These are phyloP conservation scores for Pampusana beccarii DNA, from an alignment of 2,113 vertebrate genomes.

Conservation along the genomic window DNA sequence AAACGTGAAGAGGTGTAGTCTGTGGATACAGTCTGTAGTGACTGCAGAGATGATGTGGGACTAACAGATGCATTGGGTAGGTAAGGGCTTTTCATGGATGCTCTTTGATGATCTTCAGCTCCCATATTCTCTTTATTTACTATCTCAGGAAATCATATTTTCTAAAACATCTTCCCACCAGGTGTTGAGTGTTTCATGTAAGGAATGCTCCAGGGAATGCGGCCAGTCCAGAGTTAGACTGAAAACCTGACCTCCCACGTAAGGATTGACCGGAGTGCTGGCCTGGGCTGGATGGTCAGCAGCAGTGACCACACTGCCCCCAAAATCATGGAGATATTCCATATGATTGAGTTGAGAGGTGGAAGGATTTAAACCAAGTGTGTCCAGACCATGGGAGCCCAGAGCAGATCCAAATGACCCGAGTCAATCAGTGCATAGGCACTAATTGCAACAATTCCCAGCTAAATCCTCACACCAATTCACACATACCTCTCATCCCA, in stretches of 20 bases:
- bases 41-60: background rate
- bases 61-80: background rate
- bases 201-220: background rate
- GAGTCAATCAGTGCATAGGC: too few relatives aligned
- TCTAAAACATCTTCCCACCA: background rate
- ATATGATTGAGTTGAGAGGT: background rate
- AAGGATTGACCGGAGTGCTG: background rate
- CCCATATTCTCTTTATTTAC: background rate
- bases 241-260: background rate
- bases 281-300: background rate
- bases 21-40: background rate
- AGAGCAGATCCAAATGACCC: background rate
- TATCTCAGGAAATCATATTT: background rate
- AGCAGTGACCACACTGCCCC: background rate
- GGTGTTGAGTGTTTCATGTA: background rate
- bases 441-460: background rate
- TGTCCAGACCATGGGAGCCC: background rate
- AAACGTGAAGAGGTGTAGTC: background rate
- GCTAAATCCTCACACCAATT: background rate
- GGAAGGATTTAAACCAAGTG: background rate
- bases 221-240: background rate
- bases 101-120: background rate
- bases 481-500: background rate
- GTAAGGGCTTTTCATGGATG: background rate
- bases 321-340: background rate